Base-by-base conservation (phyloP, 2,888 invertebrate genomes). In the Drosophila nr. perissopoda region DNA sequence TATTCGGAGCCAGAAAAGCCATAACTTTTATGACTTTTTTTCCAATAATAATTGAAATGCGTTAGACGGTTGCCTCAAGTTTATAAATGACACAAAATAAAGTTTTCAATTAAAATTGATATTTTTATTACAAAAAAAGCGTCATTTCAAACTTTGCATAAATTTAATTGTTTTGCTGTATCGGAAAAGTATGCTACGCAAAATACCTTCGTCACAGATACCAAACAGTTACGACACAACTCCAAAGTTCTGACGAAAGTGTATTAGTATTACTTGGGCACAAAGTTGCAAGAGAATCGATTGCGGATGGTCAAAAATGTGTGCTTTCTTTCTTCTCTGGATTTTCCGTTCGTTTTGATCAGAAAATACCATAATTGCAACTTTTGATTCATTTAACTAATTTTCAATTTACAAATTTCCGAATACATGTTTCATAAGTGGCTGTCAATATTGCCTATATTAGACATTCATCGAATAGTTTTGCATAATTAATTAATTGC, bases 1-100 rank as follows among this genome's bases (percentile, higher is more conserved):
- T 18, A 48, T 67, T 67, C 33, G 33, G n/a, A 34, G 33, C 18
- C 2, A 48, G 10, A 49, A 49, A 38, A 49, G 29, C 33, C 56
- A 40, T 49, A 40, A 38, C 56, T 49, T 33, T 0, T 33, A 16
- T 33, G 18, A 29, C 36, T 53, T 46, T 53, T 25, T 27, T 27
- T 13, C 3, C 38, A n/a, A 33, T 38, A 18, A 2, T 54, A 10
- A 34, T 34, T 33, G 38, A 62, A 21, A 34, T 16, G 31, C 40
- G 57, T 57, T 7, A 6, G 2, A 5, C 40, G 10, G 5, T 42
- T 29, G 5, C 10, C 16, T 31, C 31, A 52, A 63, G 27, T 63
- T 21, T 31, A 40, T 10, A 46, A 25, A 31, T 33, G 11, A 11
- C 27, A 27, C n/a, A 66, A 21, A 10, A 21, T 48, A 8, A 56